A percentile compares a stretch with the other conserved stretches of the same genome.
These are phyloP conservation scores for Rhinatrema bivittatum DNA, from an alignment of 2,797 vertebrate species.

Conservation along the genomic window DNA sequence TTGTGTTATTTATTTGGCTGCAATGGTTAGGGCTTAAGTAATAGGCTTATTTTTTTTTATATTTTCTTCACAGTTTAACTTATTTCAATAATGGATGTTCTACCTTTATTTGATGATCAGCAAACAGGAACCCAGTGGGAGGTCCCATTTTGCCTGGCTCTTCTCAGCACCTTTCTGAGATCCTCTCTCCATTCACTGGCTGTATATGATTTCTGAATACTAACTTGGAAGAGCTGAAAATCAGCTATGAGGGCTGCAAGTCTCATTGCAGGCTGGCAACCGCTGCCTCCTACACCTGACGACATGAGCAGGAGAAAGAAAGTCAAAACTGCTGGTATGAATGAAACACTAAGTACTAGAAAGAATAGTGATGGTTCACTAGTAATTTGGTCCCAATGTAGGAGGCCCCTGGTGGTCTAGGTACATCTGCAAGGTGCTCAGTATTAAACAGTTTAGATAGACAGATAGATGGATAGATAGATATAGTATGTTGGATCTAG, in stretches of 20 bases:
- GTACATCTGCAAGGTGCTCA: too few species aligned
- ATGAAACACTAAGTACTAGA: conserved; percentile 26
- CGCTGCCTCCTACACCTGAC: conserved; percentile 15
- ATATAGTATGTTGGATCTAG: too few species aligned
- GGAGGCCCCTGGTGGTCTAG: too few species aligned
- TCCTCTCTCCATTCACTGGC: conserved; percentile 19
- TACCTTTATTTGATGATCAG: conserved; percentile 50
- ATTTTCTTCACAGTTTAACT: conserved; percentile 33
- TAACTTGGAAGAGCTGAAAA: conserved; percentile 27
- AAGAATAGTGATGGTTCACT: conserved; percentile 23
- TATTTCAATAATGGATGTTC: conserved; percentile 20
- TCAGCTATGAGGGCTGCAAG: conserved; percentile 19
- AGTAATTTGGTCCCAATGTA: too few species aligned
- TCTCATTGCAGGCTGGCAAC: conserved; percentile 13
- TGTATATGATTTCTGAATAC: conserved; percentile 33
- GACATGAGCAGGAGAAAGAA: conserved; percentile 11
- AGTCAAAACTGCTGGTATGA: conserved; percentile 20
- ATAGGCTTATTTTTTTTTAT: conserved; percentile 47
- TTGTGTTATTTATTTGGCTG: conserved; percentile 40
- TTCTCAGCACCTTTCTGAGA: conserved; percentile 20
- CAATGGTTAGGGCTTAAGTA: conserved; percentile 32
- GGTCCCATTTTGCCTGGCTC: conserved; percentile 15
- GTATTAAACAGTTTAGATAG: too few species aligned
- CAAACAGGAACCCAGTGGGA: conserved; percentile 27
- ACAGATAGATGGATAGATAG: too few species aligned